phyloP scores from a whole-genome alignment of 2,888 invertebrate species.

The Copidosoma aretas region DNA sequence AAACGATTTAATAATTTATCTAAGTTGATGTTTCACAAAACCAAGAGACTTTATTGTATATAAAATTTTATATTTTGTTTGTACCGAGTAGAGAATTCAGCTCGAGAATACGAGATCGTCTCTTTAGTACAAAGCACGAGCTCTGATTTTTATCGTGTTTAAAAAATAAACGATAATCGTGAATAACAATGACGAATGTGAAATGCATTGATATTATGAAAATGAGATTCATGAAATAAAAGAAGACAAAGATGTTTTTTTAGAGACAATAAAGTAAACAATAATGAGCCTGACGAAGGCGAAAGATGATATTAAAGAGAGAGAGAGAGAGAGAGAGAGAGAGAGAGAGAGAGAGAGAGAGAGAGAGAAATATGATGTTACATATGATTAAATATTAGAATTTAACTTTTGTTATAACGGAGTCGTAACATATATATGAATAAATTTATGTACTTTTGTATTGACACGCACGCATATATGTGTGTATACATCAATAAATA shows the following conservation, averaged over 20 bases:
- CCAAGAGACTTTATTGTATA: too few relatives aligned
- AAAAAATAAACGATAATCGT: too few relatives aligned
- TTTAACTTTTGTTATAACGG: conserved; percentile 56
- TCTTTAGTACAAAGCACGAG: conserved; percentile 29
- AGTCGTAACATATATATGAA: conserved; percentile 51
- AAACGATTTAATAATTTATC: background rate
- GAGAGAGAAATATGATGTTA: conserved; percentile 54
- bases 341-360: conserved; percentile 48
- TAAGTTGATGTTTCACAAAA: background rate
- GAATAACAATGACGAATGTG: too few relatives aligned
- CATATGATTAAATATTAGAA: conserved; percentile 57
- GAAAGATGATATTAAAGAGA: conserved; percentile 39
- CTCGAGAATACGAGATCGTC: conserved; percentile 11
- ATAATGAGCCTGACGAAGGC: conserved; percentile 21
- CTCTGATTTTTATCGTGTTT: too few relatives aligned
- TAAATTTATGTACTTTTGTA: conserved; percentile 39
- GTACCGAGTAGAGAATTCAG: background rate
- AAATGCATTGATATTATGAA: too few relatives aligned
- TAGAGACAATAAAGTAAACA: conserved; percentile 30
- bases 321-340: conserved; percentile 51
- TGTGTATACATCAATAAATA: background rate
- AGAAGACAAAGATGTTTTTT: background rate
- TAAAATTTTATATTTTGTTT: too few relatives aligned
- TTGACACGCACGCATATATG: background rate
- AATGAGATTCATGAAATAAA: background rate